phyloP scores from a whole-genome alignment of 2,797 vertebrate species.

The Gobio occitaniae region DNA sequence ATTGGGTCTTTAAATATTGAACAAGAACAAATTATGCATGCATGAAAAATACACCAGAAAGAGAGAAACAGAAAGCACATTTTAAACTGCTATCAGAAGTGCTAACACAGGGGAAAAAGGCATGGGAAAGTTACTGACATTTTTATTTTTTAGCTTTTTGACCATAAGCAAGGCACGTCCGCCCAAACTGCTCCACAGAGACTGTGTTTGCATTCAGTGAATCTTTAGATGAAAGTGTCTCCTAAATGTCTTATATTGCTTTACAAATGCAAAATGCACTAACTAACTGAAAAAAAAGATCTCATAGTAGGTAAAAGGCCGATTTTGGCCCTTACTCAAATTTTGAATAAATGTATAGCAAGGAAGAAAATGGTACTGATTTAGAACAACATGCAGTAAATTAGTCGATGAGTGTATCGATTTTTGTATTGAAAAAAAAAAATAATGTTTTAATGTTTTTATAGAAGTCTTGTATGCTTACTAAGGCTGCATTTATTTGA shows the following conservation, averaged over 20 bases:
- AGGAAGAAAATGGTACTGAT: too few relatives aligned
- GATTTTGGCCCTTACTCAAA: too few relatives aligned
- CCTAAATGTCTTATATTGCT: background rate
- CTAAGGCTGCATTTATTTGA: too few relatives aligned
- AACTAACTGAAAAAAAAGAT: too few relatives aligned
- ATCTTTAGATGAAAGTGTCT: background rate
- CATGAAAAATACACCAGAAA: slow-evolving; percentile 3
- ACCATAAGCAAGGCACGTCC: background rate
- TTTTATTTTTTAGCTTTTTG: background rate
- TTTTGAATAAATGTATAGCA: too few relatives aligned
- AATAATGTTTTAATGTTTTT: too few relatives aligned
- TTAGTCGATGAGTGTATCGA: too few relatives aligned
- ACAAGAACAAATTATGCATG: slow-evolving; percentile 14
- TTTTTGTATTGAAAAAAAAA: too few relatives aligned
- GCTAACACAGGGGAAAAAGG: background rate
- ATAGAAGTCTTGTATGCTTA: too few relatives aligned
- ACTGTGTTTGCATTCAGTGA: background rate
- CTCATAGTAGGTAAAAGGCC: too few relatives aligned
- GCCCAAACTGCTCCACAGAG: background rate
- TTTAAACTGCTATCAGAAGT: background rate
- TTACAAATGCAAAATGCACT: background rate
- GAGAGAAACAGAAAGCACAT: slow-evolving; percentile 12
- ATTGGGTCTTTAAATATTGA: slow-evolving; percentile 17
- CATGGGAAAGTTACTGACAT: background rate
- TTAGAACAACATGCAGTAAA: too few relatives aligned